phyloP scores from a whole-genome alignment of 2,113 vertebrate species.

The Phoxinus phoxinus region DNA sequence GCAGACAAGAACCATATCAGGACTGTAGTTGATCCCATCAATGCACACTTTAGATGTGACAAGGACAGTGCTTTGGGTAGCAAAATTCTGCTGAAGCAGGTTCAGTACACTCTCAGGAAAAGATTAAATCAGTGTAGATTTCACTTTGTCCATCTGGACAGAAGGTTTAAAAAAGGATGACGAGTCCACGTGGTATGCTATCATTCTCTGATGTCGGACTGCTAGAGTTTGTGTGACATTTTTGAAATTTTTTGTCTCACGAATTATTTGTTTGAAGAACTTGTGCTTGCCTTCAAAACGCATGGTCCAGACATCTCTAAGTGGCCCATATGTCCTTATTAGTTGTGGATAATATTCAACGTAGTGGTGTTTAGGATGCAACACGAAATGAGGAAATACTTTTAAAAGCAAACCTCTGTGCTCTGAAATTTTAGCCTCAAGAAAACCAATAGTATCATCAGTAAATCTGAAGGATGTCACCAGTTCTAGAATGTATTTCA shows the following conservation, averaged over 20 bases:
- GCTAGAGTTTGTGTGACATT: slow-evolving; percentile 43
- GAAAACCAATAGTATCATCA: slow-evolving; percentile 28
- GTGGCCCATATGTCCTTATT: slow-evolving; percentile 3
- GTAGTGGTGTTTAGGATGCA: slow-evolving; percentile 36
- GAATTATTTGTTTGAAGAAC: slow-evolving; percentile 27
- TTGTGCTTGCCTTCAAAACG: background rate
- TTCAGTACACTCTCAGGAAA: slow-evolving; percentile 46
- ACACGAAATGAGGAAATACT: slow-evolving; percentile 21
- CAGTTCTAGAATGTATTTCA: slow-evolving; percentile 40
- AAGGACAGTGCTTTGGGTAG: slow-evolving; percentile 33
- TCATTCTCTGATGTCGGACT: slow-evolving; percentile 29
- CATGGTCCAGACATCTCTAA: slow-evolving; percentile 9
- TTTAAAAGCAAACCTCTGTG: slow-evolving; percentile 24
- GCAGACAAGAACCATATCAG: slow-evolving; percentile 37
- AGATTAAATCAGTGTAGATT: background rate
- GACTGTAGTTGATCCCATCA: slow-evolving; percentile 37
- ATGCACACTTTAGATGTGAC: slow-evolving; percentile 33
- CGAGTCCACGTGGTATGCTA: slow-evolving; percentile 37
- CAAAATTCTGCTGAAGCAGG: slow-evolving; percentile 13
- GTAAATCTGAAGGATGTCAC: slow-evolving; percentile 16
- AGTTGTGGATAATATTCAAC: background rate
- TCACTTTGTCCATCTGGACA: slow-evolving; percentile 44
- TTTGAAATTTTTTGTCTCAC: slow-evolving; percentile 34
- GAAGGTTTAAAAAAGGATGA: slow-evolving; percentile 27
- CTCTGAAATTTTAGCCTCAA: slow-evolving; percentile 29